Base-by-base conservation (phyloP, 1,140 invertebrate genomes). In the Lasaia peninsularis region DNA sequence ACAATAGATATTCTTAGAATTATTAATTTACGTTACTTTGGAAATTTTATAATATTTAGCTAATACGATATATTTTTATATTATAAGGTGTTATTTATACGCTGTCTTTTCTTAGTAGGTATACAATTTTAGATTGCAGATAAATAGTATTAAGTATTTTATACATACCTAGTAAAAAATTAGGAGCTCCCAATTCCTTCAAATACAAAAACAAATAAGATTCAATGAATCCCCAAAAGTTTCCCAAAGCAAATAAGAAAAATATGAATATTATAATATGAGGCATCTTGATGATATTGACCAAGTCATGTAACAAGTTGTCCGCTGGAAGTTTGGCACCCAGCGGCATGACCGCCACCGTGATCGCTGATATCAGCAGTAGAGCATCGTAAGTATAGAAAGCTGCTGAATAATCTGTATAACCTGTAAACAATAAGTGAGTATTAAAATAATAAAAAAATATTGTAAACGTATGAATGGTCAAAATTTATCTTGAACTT, bases 141-240 rank as follows among this genome's bases (percentile, higher is more conserved):
- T n/a, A n/a, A n/a, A n/a, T n/a, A n/a, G n/a, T n/a, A n/a, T n/a
- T n/a, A n/a, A n/a, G n/a, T 28, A 28, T 28, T 28, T 5, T 28
- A 20, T 53, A 33, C 89, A 90, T 87, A 93, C 94, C 96, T 35
- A 96, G 78, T 53, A 97, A 86, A 75, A 94, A 94, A 77, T 95
- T 96, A 0, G 94, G 93, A 34, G 94, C 94, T 24, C 94, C 93
- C 44, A 96, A 87, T 82, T 95, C 94, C 80, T 94, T 94, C 32
- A 97, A 90, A 82, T 96, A 96, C 60, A 96, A 91, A 76, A 96
- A 97, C 0, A 97, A 86, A 75, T 95, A 97, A 9, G 94, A 95
- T 83, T 96, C 95, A 31, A 96, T 94, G 76, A 96, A 96, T 21
- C 95, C 95, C 94, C 94, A 96, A 75, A 94, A 92, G 73, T 94